Percentiles rank a stretch among this genome's conserved stretches.
Conservation (phyloP, 2,113 vertebrate genomes). For the Phalacrocorax carbo region DNA sequence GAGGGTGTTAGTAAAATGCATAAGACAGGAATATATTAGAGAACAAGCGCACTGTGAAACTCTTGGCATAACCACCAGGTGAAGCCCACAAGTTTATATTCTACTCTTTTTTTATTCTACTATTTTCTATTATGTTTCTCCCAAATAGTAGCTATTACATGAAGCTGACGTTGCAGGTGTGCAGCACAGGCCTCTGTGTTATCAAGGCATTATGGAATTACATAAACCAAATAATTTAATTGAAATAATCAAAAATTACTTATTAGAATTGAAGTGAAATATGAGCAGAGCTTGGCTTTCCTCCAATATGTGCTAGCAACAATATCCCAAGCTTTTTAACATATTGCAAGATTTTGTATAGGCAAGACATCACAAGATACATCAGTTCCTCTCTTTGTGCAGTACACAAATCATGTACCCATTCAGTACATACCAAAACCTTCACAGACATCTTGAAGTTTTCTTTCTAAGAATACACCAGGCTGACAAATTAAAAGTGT, state of each 20-base stretch:
- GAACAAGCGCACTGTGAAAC: not conserved
- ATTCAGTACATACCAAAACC: not conserved
- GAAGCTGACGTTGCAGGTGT: not conserved
- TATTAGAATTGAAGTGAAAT: not conserved
- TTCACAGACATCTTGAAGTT: not conserved
- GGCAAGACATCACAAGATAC: not conserved
- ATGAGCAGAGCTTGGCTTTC: not conserved
- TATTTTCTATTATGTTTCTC: not conserved
- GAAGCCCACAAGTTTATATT: not conserved
- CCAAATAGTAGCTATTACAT: not conserved
- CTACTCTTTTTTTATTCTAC: not conserved
- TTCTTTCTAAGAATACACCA: not conserved
- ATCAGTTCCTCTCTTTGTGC: not conserved
- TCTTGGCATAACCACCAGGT: not conserved
- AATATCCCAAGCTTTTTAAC: not conserved
- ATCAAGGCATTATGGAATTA: not conserved
- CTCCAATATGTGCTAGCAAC: not conserved
- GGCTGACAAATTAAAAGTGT: not conserved
- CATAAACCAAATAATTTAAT: not conserved
- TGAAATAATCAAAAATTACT: conserved; percentile 10
- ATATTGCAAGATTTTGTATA: not conserved
- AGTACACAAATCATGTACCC: not conserved
- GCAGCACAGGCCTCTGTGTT: not conserved
- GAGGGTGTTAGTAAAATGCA: not conserved
- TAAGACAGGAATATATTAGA: not conserved